These are phyloP conservation scores for Nymphalis urticae DNA, from an alignment of 2,888 invertebrate genomes.

Conservation along the genomic window DNA sequence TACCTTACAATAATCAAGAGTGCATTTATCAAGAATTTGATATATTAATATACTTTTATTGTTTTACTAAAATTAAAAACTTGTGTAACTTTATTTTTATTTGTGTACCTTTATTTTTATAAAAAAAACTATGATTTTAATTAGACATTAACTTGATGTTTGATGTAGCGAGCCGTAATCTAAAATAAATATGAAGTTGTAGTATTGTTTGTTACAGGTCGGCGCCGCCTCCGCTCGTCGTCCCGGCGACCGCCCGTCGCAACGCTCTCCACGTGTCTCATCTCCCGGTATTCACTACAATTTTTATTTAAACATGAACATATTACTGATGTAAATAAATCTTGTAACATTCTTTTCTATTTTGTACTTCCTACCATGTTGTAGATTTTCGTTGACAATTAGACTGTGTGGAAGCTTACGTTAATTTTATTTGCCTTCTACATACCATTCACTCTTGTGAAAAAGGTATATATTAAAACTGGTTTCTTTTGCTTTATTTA, in stretches of 20 bases:
- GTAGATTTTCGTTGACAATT: not conserved
- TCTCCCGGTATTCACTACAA: slow-evolving; percentile 35
- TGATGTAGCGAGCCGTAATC: slow-evolving; percentile 38
- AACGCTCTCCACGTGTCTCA: slow-evolving; percentile 48
- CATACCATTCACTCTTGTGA: too few relatives aligned
- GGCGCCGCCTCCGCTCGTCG: slow-evolving; percentile 60
- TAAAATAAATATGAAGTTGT: slow-evolving; percentile 38
- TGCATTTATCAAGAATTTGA: slow-evolving; percentile 13
- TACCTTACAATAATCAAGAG: slow-evolving; percentile 26
- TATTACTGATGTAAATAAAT: slow-evolving; percentile 31
- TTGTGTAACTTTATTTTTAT: too few relatives aligned
- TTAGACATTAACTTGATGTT: slow-evolving; percentile 17
- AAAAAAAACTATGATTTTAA: too few relatives aligned
- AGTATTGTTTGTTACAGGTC: slow-evolving; percentile 44
- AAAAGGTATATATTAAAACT: too few relatives aligned
- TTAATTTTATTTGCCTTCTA: not conserved
- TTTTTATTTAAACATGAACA: slow-evolving; percentile 41
- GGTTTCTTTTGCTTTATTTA: not conserved
- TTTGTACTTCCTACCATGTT: not conserved
- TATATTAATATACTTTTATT: slow-evolving; percentile 7
- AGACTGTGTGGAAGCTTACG: not conserved
- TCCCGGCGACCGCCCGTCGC: slow-evolving; percentile 68
- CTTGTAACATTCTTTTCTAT: slow-evolving; percentile 5
- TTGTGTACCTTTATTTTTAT: too few relatives aligned
- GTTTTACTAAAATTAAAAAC: not conserved